Percentiles rank a stretch among this genome's conserved stretches.
Conservation (phyloP, 2,113 vertebrate species). For the Mormoops blainvillei region DNA sequence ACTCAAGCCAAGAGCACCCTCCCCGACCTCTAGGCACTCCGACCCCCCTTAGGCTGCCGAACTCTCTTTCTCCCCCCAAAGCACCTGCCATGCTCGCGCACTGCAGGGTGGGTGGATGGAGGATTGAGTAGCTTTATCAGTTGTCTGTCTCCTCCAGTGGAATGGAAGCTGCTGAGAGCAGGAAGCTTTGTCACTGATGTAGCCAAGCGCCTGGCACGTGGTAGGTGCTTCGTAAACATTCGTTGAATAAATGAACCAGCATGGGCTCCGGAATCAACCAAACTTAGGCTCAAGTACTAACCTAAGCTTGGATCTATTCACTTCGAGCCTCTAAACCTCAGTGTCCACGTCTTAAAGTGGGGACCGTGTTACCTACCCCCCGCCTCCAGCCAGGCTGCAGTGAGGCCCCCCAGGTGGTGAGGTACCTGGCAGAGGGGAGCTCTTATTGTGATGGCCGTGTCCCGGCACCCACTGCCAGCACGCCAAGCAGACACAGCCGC, state of each 20-base stretch:
- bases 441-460: too few species aligned
- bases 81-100: not conserved
- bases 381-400: too few species aligned
- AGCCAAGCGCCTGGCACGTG: not conserved
- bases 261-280: not conserved
- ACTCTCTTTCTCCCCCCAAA: not conserved
- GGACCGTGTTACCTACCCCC: not conserved
- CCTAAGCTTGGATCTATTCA: not conserved
- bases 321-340: not conserved
- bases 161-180: not conserved
- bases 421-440: too few species aligned
- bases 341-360: not conserved
- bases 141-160: not conserved
- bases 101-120: not conserved
- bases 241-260: not conserved
- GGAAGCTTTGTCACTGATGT: not conserved
- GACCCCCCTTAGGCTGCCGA: not conserved
- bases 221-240: not conserved
- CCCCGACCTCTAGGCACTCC: not conserved
- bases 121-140: not conserved
- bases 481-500: accelerated
- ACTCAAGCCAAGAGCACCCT: not conserved
- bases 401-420: not conserved
- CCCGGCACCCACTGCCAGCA: too few species aligned
- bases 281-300: not conserved